Evolutionary conservation across 2,113 vertebrate genomes (phyloP), one percentile per base, ranked within the genome.

Genomic region (Triplophysa siluroides): DNA sequence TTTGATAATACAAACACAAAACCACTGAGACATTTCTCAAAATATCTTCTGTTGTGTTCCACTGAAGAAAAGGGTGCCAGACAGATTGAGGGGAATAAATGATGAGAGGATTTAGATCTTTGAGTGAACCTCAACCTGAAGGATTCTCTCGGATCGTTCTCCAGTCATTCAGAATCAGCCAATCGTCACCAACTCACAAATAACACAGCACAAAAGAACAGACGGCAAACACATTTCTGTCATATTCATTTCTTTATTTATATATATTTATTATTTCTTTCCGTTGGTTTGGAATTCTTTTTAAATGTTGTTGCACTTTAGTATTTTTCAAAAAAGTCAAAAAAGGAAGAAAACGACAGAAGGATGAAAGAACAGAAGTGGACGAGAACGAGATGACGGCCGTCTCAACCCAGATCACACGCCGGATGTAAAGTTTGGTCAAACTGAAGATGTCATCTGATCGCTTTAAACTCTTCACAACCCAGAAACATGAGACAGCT

Each of bases 261-360:
- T 94, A 92, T 93, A 89, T 93, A 93, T 93, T 91, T 91, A 92
- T 92, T 93, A 91, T 93, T 92, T 88, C 93, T 94, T 91, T 93
- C 90, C 91, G 92, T 93, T 94, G 93, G 92, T 92, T 93, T 93
- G 92, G 91, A 92, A 93, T 90, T 91, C 86, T 92, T 93, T 93
- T 92, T 88, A 90, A 90, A 88, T 88, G 87, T 90, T 90, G 90
- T 92, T 92, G 93, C 91, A 93, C 89, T 93, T 93, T 91, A 93
- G 91, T 92, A 93, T 92, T 91, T 82, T 91, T 92, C 86, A 80
- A 82, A 90, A 86, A 56, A 50, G 73, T 68, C 65, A 23, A 81
- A 75, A 78, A 76, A 21, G 67, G 80, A 83, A 80, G 71, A 73
- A 79, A 79, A 47, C 79, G 81, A 72, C 76, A 50, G 5, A 58